Base-by-base conservation (phyloP, 1,140 invertebrate species). In the Drosophila paulistorum region DNA sequence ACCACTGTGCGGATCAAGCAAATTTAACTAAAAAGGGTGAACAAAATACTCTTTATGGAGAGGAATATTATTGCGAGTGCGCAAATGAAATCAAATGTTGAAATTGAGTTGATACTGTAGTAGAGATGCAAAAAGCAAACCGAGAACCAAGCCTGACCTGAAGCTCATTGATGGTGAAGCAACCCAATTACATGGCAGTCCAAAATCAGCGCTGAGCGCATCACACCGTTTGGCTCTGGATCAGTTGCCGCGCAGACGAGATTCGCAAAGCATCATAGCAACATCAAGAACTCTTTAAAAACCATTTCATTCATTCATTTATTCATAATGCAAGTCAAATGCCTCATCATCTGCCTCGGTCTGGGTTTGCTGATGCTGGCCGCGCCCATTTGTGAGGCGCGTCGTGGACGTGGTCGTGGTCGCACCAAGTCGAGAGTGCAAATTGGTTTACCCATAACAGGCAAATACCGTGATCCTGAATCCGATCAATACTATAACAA, bases 401-500 rank as follows among this genome's bases (percentile, higher is more conserved):
- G 96, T 30, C 93, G 96, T 87, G 95, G 94, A 14, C 93, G 96
- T 67, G 92, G 93, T 10, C 93, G 95, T 74, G 93, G 94, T 48
- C 94, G 95, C 76, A 95, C 95, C 51, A 96, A 96, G 81, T 96
- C 96, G 11, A 94, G 94, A 92, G 94, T 96, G 37, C 96, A 96
- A 94, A 96, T 97, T 70, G 96, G 96, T 45, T 92, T 97, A 66
- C 96, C 96, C 1, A 96, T 97, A 30, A 97, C 96, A 13, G 96
- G 96, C 60, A 97, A 97, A 93, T 97, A 97, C 78, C 93, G 96
- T 71, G 96, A 97, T 93, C 96, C 96, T 1, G 96, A 97, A 91
- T 96, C 96, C 3, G 96, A 97, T 93, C 95, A 96, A 79, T 97
- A 97, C 90, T 97, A 97, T 92, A 97, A 97, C 79, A 97, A 97